Evolutionary conservation across 1,140 invertebrate genomes (phyloP), one percentile per base, ranked within the genome.

Genomic region (Drosophila tani): DNA sequence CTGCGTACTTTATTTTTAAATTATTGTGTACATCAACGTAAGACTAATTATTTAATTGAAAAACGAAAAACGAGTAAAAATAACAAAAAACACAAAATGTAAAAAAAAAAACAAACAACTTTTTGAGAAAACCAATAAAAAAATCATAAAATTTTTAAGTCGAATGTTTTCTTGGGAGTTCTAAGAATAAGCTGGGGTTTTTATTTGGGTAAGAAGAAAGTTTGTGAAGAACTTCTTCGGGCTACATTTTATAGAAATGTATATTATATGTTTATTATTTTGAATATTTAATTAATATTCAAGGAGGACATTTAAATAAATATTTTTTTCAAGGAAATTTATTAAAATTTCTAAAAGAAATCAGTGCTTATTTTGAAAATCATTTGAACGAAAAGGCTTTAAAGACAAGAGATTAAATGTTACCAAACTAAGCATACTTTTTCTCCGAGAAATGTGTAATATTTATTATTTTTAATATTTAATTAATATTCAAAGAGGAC

Each of bases 21-120:
- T 90, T 90, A 88, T 90, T 90, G 73, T 88, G 75, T 90, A 88
- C 81, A 90, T 88, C 81, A 90, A 85, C 80, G 78, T 88, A 88
- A 88, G 84, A 88, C 85, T 90, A 90, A 88, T 88, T 90, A 88
- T 90, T 90, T 88, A 88, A 80, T 79, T 88, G 46, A 83, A 88
- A 78, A 88, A 78, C 57, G 45, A 71, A 59, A 78, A 79, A 46
- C 40, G 50, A 56, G 45, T 58, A 82, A 82, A 76, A 79, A 58
- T 47, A 67, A 79, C 21, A 24, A 38, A 19, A 46, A 47, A 12
- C 11, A 82, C 56, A 73, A 73, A 79, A 64, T 79, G 65, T 79
- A 69, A 60, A 78, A 75, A 43, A 74, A 83, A 84, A 64, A 68
- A 45, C 68, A 65, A 43, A 76, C 79, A 85, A 60, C 58, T 79